Percentiles rank a stretch among this genome's conserved stretches.
Evolutionary conservation across 2,113 vertebrate species (phyloP).

Genomic region (Sinocyclocheilus maitianheensis): DNA sequence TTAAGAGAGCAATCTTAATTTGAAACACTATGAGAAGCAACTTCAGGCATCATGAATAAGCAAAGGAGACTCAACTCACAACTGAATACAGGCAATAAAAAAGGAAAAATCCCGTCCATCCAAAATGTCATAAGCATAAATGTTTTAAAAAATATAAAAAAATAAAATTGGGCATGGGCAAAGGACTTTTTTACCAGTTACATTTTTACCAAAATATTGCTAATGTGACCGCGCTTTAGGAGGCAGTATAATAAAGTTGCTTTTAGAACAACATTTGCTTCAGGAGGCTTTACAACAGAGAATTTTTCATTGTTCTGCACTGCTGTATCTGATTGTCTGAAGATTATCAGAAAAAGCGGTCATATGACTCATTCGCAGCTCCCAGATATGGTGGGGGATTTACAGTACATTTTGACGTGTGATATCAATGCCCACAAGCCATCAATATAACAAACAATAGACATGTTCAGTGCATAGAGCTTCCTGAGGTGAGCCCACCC

Average conservation of each 20-base stretch:
- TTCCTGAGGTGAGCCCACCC: background rate
- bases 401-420: constrained; percentile 18
- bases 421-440: constrained; percentile 8
- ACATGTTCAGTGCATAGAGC: background rate
- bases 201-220: background rate
- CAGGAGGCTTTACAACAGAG: background rate
- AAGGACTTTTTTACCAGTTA: background rate
- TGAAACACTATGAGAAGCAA: too few species aligned
- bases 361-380: background rate
- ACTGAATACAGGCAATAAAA: too few species aligned
- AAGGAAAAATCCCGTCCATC: too few species aligned
- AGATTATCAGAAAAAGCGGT: background rate
- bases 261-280: background rate
- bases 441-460: constrained; percentile 4
- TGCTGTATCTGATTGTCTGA: background rate
- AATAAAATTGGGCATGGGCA: background rate
- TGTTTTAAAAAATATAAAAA: too few species aligned
- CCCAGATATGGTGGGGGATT: background rate
- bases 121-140: too few species aligned
- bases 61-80: too few species aligned
- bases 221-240: background rate
- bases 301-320: background rate
- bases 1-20: too few species aligned
- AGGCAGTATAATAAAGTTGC: background rate
- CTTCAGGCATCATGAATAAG: too few species aligned